phyloP scores from a whole-genome alignment of 1,140 invertebrate species.

The Hycleus cichorii region DNA sequence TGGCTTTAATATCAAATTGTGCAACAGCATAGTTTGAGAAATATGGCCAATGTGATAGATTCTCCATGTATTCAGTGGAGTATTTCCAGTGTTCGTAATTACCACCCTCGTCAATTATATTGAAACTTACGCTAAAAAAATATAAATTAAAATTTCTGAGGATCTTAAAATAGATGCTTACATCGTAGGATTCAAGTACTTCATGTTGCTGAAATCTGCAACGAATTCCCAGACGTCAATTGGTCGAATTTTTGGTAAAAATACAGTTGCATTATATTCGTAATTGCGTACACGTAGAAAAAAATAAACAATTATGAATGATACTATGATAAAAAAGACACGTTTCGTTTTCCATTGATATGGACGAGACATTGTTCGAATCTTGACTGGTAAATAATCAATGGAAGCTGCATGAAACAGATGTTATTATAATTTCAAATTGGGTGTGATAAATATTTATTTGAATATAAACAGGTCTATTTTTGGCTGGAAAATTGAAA shows the following conservation, averaged over 20 bases:
- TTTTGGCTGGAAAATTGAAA: no score
- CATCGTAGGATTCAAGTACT: conserved; percentile 64
- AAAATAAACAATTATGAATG: conserved; percentile 24
- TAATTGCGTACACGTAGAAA: conserved; percentile 26
- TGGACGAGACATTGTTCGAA: conserved; percentile 21
- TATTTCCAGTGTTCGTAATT: conserved; percentile 65
- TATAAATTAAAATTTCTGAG: not conserved
- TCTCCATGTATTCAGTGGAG: conserved; percentile 57
- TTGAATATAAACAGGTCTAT: no score
- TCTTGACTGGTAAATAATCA: not conserved
- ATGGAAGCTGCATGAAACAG: not conserved
- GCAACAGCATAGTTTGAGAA: conserved; percentile 50
- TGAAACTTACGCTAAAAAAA: conserved; percentile 51
- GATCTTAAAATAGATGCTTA: conserved; percentile 41
- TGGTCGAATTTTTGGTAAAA: conserved; percentile 45
- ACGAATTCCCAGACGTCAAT: conserved; percentile 63
- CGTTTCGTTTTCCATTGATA: conserved; percentile 24
- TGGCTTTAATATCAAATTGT: conserved; percentile 51
- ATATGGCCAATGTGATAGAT: conserved; percentile 55
- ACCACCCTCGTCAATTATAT: conserved; percentile 53
- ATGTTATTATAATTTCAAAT: no score
- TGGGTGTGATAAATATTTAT: no score
- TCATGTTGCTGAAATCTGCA: conserved; percentile 66
- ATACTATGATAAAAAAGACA: conserved; percentile 11
- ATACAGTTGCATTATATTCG: conserved; percentile 21